Conservation (phyloP, 1,140 invertebrate species). For the Drosophila azteca region DNA sequence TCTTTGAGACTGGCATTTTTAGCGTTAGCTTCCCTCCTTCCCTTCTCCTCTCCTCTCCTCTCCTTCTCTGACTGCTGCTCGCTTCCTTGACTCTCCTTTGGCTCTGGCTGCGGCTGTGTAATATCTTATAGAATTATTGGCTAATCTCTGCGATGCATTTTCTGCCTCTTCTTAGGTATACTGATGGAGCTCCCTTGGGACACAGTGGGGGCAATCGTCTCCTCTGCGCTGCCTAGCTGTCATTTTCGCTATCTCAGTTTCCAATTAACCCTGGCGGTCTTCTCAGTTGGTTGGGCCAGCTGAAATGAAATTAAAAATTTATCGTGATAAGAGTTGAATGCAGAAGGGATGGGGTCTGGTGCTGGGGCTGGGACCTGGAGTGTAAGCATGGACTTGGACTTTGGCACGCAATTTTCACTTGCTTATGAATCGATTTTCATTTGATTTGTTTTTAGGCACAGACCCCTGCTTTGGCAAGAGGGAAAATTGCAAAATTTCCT, state of each 20-base stretch:
- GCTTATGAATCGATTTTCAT: slow-evolving; percentile 44
- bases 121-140: slow-evolving; percentile 4
- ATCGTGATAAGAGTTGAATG: slow-evolving; percentile 6
- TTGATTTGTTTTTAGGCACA: slow-evolving; percentile 39
- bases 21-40: background rate
- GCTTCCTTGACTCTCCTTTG: background rate
- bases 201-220: slow-evolving; percentile 21
- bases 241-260: slow-evolving; percentile 41
- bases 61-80: background rate
- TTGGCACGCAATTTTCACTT: slow-evolving; percentile 32
- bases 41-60: background rate
- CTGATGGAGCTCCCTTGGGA: slow-evolving; percentile 18
- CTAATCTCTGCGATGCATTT: slow-evolving; percentile 30
- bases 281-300: background rate
- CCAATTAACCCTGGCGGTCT: slow-evolving; percentile 6
- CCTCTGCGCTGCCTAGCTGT: slow-evolving; percentile 17
- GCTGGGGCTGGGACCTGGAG: too few species aligned
- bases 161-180: slow-evolving; percentile 13
- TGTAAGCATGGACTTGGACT: slow-evolving; percentile 7
- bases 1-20: slow-evolving; percentile 25
- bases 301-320: slow-evolving; percentile 23
- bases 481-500: slow-evolving; percentile 79
- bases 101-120: background rate
- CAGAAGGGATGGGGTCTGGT: too few species aligned
- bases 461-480: slow-evolving; percentile 49